These are phyloP conservation scores for Uria lomvia DNA, from an alignment of 2,113 vertebrate species.

Conservation along the genomic window DNA sequence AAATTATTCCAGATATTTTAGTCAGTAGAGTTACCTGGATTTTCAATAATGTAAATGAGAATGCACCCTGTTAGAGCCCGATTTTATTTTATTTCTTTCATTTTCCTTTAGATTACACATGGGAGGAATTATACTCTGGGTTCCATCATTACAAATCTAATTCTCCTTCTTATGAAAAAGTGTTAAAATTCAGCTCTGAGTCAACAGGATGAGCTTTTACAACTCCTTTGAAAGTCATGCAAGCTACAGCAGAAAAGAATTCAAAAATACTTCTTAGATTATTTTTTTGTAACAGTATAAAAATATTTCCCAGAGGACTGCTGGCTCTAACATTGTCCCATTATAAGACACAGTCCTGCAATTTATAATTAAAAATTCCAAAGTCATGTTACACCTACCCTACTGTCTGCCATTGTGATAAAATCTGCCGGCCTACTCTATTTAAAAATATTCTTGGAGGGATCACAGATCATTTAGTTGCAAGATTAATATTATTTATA, in stretches of 20 bases:
- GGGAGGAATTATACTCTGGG: neutral
- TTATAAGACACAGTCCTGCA: neutral
- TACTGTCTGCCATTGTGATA: neutral
- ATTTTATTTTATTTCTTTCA: neutral
- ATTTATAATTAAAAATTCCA: slow-evolving; percentile 17
- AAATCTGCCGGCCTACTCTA: neutral
- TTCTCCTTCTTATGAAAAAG: neutral
- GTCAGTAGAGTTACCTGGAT: neutral
- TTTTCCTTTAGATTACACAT: neutral
- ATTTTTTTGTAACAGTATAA: neutral
- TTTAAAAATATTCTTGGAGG: slow-evolving; percentile 15
- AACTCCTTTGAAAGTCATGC: neutral
- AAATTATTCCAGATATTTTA: neutral
- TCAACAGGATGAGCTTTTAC: neutral
- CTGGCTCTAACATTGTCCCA: neutral
- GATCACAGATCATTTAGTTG: neutral
- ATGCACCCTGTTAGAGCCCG: neutral
- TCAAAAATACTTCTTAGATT: neutral
- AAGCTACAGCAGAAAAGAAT: neutral
- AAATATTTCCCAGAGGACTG: neutral
- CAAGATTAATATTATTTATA: neutral
- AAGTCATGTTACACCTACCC: neutral
- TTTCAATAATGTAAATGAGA: neutral
- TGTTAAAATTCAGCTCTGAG: neutral
- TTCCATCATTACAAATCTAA: neutral